These are phyloP conservation scores for Mormyrops boulengeri DNA, from an alignment of 2,797 vertebrate species.

Conservation along the genomic window DNA sequence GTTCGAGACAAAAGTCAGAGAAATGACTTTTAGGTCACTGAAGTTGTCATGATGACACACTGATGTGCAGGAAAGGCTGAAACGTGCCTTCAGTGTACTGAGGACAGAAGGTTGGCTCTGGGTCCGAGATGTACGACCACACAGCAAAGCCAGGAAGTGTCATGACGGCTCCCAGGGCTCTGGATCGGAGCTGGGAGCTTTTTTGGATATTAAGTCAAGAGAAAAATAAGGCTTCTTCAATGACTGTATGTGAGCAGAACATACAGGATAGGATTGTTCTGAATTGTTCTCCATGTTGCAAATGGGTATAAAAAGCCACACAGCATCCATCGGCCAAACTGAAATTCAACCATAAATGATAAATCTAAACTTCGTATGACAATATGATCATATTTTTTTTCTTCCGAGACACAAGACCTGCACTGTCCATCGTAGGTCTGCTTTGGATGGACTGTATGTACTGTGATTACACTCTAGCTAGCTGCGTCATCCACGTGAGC, in stretches of 20 bases:
- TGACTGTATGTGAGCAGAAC: background rate
- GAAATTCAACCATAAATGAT: background rate
- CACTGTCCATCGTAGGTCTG: background rate
- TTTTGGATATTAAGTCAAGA: background rate
- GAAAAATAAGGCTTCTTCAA: background rate
- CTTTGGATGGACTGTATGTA: background rate
- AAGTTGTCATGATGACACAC: background rate
- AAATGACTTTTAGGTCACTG: background rate
- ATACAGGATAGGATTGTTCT: background rate
- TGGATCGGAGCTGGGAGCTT: background rate
- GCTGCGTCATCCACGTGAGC: background rate
- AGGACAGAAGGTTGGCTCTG: constrained; percentile 24
- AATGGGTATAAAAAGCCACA: background rate
- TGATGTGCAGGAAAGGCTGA: constrained; percentile 13
- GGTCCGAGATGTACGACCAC: constrained; percentile 32
- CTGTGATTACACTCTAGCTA: background rate
- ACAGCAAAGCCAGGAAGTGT: constrained; percentile 17
- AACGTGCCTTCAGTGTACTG: constrained; percentile 24
- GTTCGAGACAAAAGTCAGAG: too few species aligned
- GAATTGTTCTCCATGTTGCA: background rate
- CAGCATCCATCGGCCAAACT: background rate
- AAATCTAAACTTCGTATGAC: background rate
- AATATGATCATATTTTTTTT: background rate
- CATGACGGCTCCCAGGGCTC: background rate
- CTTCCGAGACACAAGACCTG: background rate